Percentiles rank a stretch among this genome's conserved stretches.
phyloP scores from a whole-genome alignment of 2,888 invertebrate species.

The Labia minor region DNA sequence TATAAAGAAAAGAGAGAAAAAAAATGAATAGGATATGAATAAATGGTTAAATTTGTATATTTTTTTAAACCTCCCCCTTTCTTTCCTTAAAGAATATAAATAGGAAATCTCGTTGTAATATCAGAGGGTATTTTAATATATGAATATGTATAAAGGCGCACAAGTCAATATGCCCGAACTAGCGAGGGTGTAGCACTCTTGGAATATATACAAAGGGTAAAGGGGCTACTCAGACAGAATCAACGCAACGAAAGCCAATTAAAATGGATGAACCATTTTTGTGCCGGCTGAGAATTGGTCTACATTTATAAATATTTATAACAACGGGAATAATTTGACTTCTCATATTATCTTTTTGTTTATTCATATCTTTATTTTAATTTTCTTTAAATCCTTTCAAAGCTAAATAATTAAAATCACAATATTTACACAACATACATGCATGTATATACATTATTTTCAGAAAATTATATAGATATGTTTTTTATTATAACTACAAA shows the following conservation, averaged over 20 bases:
- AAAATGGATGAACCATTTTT: slow-evolving; percentile 4
- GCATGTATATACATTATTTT: no score
- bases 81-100: not conserved
- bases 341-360: slow-evolving; percentile 4
- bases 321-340: slow-evolving; percentile 1
- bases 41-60: not conserved
- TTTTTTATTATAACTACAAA: no score
- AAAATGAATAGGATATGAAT: slow-evolving; percentile 1
- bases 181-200: not conserved
- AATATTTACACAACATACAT: not conserved
- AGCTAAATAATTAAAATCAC: slow-evolving; percentile 1
- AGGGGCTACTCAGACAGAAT: not conserved
- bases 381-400: slow-evolving; percentile 7
- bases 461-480: no score
- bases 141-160: slow-evolving; percentile 2
- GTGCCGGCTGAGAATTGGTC: slow-evolving; percentile 1
- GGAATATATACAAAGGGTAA: not conserved
- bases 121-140: slow-evolving; percentile 13
- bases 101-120: slow-evolving; percentile 13
- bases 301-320: slow-evolving; percentile 13
- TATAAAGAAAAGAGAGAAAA: no score
- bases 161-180: slow-evolving; percentile 1
- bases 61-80: not conserved
- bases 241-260: slow-evolving; percentile 13
- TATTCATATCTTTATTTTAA: slow-evolving; percentile 5